Evolutionary conservation across 2,113 vertebrate genomes (phyloP).

Genomic region (Oreamnos americanus): DNA sequence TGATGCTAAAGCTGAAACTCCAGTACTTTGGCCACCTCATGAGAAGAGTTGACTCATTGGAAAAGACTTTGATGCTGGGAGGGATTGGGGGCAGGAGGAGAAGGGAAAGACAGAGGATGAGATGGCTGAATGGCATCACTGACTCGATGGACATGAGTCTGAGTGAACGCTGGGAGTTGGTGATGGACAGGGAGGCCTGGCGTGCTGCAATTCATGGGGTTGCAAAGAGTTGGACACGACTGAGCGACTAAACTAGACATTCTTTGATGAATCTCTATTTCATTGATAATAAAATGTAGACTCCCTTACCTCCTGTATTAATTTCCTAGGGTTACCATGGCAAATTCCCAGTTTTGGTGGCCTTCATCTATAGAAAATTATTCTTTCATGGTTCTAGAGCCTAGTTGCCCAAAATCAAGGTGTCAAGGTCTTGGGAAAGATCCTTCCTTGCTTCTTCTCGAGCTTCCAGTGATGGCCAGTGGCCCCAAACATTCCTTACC

Average conservation of each 20-base stretch:
- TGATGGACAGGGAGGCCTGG: too few species aligned
- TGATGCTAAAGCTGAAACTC: too few species aligned
- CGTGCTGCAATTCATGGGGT: too few species aligned
- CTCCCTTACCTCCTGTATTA: not conserved
- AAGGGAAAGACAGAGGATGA: too few species aligned
- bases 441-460: not conserved
- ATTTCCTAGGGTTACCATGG: not conserved
- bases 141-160: too few species aligned
- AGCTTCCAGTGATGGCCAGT: not conserved
- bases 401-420: not conserved
- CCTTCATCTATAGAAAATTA: not conserved
- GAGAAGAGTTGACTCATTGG: too few species aligned
- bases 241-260: not conserved
- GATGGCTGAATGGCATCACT: too few species aligned
- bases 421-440: accelerated
- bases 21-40: too few species aligned
- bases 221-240: too few species aligned
- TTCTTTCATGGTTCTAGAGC: not conserved
- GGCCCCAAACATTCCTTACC: accelerated
- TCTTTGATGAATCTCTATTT: not conserved
- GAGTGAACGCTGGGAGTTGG: too few species aligned
- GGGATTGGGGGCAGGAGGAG: too few species aligned
- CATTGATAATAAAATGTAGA: not conserved
- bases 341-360: not conserved
- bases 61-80: too few species aligned